Conservation (phyloP, 2,113 vertebrate genomes). For the Salminus brasiliensis region DNA sequence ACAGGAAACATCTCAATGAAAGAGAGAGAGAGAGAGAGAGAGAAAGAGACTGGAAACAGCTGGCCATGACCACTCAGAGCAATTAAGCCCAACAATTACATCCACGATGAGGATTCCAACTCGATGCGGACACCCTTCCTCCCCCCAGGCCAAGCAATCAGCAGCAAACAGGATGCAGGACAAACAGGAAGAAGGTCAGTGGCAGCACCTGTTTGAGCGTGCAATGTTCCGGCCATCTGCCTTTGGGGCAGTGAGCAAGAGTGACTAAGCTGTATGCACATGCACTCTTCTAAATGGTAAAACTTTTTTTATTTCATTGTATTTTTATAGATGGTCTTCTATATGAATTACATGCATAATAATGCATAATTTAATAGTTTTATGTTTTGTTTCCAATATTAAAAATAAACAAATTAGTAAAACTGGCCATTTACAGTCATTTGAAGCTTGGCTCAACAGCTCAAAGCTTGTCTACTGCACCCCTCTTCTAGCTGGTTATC, state of each 20-base stretch:
- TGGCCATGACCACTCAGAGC: slow-evolving; percentile 27
- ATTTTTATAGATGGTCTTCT: too few relatives aligned
- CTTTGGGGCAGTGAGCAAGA: slow-evolving; percentile 25
- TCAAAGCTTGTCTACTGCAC: too few relatives aligned
- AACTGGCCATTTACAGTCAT: too few relatives aligned
- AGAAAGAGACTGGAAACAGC: slow-evolving; percentile 44
- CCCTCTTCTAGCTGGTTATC: too few relatives aligned
- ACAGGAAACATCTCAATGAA: slow-evolving; percentile 48
- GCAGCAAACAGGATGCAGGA: slow-evolving; percentile 42
- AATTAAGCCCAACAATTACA: slow-evolving; percentile 33
- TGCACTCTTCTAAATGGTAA: not conserved
- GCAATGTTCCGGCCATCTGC: slow-evolving; percentile 7
- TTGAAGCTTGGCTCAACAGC: too few relatives aligned
- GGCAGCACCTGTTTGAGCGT: slow-evolving; percentile 28
- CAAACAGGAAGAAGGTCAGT: slow-evolving; percentile 40
- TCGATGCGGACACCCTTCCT: slow-evolving; percentile 22
- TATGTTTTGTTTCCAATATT: too few relatives aligned
- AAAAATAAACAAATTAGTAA: too few relatives aligned
- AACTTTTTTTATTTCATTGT: not conserved
- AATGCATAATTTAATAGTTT: too few relatives aligned
- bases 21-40: slow-evolving; percentile 10
- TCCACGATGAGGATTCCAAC: slow-evolving; percentile 41
- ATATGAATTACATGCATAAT: too few relatives aligned
- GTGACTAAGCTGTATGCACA: slow-evolving; percentile 10
- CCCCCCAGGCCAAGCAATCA: slow-evolving; percentile 19